A percentile compares a stretch with the other conserved stretches of the same genome.
These are phyloP conservation scores for Magallana angulata DNA, from an alignment of 1,140 invertebrate species.

Conservation along the genomic window DNA sequence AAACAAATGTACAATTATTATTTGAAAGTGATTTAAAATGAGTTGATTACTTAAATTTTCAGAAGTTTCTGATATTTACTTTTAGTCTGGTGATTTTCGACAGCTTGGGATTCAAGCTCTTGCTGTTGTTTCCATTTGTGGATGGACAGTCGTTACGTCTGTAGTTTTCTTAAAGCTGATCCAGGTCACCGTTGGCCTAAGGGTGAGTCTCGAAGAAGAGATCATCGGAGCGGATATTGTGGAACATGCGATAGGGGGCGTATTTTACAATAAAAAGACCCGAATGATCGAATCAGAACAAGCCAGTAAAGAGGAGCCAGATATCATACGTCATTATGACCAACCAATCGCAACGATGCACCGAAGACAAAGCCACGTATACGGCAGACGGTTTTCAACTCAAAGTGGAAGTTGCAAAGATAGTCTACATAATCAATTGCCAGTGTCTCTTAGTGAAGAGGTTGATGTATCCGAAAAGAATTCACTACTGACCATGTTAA, in stretches of 20 bases:
- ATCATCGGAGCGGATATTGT: conserved; percentile 76
- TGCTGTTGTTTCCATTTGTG: conserved; percentile 84
- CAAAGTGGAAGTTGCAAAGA: conserved; percentile 18
- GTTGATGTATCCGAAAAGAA: neutral
- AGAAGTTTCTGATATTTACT: conserved; percentile 29
- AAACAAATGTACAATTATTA: too few relatives aligned
- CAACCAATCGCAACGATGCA: neutral
- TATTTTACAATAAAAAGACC: conserved; percentile 47
- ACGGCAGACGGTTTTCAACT: neutral
- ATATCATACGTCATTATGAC: neutral
- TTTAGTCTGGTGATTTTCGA: conserved; percentile 90
- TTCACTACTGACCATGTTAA: neutral
- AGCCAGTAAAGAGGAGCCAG: neutral
- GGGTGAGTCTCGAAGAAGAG: conserved; percentile 76
- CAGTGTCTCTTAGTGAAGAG: neutral
- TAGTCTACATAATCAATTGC: neutral
- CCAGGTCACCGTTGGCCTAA: conserved; percentile 75
- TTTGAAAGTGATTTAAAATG: too few relatives aligned
- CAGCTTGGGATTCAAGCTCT: conserved; percentile 90
- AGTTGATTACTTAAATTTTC: too few relatives aligned
- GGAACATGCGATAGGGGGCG: conserved; percentile 68
- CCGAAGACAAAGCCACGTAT: neutral
- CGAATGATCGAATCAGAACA: conserved; percentile 17
- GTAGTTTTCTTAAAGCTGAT: conserved; percentile 74
- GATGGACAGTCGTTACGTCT: conserved; percentile 85